Percentiles rank a stretch among this genome's conserved stretches.
Evolutionary conservation across 2,113 vertebrate genomes (phyloP).

Genomic region (Ancistrus triradiatus): DNA sequence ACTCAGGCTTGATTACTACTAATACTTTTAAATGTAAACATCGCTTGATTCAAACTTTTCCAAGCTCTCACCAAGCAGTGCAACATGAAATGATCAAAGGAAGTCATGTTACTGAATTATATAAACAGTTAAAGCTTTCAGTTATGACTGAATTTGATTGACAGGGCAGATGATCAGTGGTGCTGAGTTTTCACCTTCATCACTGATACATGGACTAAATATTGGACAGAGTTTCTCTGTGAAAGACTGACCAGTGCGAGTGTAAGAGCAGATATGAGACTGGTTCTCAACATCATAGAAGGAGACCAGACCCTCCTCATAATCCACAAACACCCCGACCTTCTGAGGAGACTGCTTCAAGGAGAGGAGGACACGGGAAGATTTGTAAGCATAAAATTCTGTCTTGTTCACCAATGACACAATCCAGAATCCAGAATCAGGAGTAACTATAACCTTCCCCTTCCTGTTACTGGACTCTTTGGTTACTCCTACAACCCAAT

Average conservation of each 20-base stretch:
- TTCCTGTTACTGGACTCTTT: constrained; percentile 6
- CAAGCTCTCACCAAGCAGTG: too few relatives aligned
- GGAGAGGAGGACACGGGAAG: neutral
- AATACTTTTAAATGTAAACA: too few relatives aligned
- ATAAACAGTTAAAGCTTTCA: too few relatives aligned
- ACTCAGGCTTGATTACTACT: too few relatives aligned
- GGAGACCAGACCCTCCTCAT: constrained; percentile 19
- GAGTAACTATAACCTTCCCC: neutral
- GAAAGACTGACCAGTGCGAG: constrained; percentile 16
- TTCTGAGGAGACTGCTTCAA: constrained; percentile 1
- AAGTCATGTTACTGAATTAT: too few relatives aligned
- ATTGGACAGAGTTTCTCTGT: constrained; percentile 1
- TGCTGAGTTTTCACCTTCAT: neutral
- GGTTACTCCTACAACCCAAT: neutral
- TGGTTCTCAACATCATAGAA: constrained; percentile 9
- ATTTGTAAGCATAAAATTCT: neutral
- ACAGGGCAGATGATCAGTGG: constrained; percentile 8
- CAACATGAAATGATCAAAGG: too few relatives aligned
- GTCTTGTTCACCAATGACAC: neutral
- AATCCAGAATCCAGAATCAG: neutral
- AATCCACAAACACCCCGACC: constrained; percentile 22
- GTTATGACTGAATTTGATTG: neutral
- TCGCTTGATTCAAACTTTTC: too few relatives aligned
- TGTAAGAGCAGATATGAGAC: constrained; percentile 4
- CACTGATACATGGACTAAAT: neutral